Base-by-base conservation (phyloP, 2,888 invertebrate genomes). In the Zeuzera pyrina region DNA sequence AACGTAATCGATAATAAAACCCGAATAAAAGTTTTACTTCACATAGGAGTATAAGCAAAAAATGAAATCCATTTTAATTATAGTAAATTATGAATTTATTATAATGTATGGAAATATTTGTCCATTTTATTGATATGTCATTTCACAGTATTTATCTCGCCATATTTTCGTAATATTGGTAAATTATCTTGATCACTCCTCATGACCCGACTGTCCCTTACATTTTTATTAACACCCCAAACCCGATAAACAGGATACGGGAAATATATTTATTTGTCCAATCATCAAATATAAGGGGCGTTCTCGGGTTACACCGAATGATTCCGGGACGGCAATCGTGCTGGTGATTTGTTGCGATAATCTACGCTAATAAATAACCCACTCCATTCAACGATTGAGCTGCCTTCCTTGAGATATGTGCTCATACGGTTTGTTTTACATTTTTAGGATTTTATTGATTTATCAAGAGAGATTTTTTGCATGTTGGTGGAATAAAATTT, bases 221-320 rank as follows among this genome's bases (percentile, higher is more conserved):
- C 79, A 81, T 81, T 81, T 83, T 81, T 83, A 83, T 83, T 83
- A 81, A 81, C 83, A 79, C 83, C 77, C 74, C 64, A 63, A 63
- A 69, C 65, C 68, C 57, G 83, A 81, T 81, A 79, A 77, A 77
- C 81, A 76, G 78, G 81, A 81, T 78, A 81, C 70, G 68, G 77
- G 68, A 81, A 78, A 79, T 79, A 79, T 79, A 83, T 83, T 81
- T 81, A 83, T 83, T 81, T 74, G 77, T 70, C 76, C 83, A 83
- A 81, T 83, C 83, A 79, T 76, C 79, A 69, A 70, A 74, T 72
- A 67, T 77, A 73, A 74, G 73, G 79, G 79, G 74, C 66, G 76
- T 74, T 76, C 78, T 83, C 83, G 52, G 63, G 77, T 83, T 81
- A 81, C 81, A 78, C 72, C 62, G 57, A 73, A 68, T 76, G 74